Conservation (phyloP, 2,797 vertebrate species). For the Epinephelus coioides region DNA sequence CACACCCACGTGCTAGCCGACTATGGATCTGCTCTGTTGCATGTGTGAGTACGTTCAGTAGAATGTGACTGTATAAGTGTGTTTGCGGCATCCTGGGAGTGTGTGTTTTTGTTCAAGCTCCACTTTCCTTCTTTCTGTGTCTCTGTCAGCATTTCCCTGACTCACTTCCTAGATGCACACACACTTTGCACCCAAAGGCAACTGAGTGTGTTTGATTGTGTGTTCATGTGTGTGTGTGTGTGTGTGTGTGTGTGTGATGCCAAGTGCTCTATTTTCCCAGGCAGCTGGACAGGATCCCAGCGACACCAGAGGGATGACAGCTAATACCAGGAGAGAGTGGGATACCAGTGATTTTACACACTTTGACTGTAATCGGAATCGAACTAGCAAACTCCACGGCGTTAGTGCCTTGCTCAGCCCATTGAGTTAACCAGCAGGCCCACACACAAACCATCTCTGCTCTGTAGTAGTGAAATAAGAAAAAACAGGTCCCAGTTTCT, state of each 20-base stretch:
- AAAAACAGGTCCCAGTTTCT: conserved; percentile 18
- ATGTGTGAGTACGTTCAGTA: conserved; percentile 10
- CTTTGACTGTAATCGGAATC: not conserved
- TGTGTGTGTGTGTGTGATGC: conserved; percentile 23
- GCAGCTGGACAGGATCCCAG: conserved; percentile 41
- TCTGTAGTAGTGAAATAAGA: not conserved
- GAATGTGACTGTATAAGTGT: conserved; percentile 18
- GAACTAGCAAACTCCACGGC: not conserved
- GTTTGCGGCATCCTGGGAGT: not conserved
- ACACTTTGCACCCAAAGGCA: conserved; percentile 9
- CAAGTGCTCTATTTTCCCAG: conserved; percentile 33
- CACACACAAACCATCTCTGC: conserved; percentile 14
- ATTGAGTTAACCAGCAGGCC: conserved; percentile 1
- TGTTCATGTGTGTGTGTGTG: conserved; percentile 15
- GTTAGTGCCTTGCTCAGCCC: conserved; percentile 11
- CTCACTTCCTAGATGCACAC: conserved; percentile 29
- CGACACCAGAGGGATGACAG: conserved; percentile 21
- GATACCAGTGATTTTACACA: not conserved
- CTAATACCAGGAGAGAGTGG: conserved; percentile 37
- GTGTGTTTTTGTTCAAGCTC: not conserved
- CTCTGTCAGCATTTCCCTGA: conserved; percentile 44
- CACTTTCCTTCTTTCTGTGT: conserved; percentile 40
- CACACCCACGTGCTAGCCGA: conserved; percentile 80
- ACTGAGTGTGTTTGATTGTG: conserved; percentile 10
- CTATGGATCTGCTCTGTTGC: conserved; percentile 40